These are phyloP conservation scores for Chromoteleia sp. DNA, from an alignment of 2,888 invertebrate genomes.

Conservation along the genomic window DNA sequence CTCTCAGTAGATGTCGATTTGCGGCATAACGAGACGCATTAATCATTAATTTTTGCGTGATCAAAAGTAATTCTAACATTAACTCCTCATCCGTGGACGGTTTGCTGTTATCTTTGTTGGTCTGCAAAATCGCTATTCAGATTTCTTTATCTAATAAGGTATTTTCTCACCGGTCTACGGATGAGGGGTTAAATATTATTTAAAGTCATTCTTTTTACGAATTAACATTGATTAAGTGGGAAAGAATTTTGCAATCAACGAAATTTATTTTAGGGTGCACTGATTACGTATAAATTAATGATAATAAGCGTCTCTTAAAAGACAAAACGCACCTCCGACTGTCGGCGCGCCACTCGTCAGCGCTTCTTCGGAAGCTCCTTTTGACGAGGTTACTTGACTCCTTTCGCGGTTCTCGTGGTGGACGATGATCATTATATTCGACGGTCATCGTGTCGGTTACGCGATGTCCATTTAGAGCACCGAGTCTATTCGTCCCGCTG, in stretches of 20 bases:
- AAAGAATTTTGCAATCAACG: no score
- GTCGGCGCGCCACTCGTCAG: conserved; percentile 83
- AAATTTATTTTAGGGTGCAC: no score
- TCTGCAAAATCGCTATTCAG: no score
- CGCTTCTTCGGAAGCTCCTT: conserved; percentile 82
- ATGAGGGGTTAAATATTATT: no score
- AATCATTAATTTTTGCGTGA: not conserved
- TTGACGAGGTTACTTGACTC: conserved; percentile 81
- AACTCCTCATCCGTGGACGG: no score
- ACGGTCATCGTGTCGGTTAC: conserved; percentile 77
- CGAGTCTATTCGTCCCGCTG: conserved; percentile 78
- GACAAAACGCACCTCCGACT: conserved; percentile 83
- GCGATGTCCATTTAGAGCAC: conserved; percentile 80
- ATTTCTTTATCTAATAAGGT: no score
- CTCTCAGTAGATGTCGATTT: not conserved
- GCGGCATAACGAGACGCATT: not conserved
- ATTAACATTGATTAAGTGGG: no score
- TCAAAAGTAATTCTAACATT: no score
- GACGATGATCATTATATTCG: conserved; percentile 82
- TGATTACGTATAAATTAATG: conserved; percentile 11
- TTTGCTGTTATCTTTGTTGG: no score
- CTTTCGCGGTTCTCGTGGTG: conserved; percentile 82
- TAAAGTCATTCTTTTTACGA: no score
- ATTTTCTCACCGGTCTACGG: no score
- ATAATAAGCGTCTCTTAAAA: conserved; percentile 3